Conservation (phyloP, 2,888 invertebrate species). For the Rotaria macrura region DNA sequence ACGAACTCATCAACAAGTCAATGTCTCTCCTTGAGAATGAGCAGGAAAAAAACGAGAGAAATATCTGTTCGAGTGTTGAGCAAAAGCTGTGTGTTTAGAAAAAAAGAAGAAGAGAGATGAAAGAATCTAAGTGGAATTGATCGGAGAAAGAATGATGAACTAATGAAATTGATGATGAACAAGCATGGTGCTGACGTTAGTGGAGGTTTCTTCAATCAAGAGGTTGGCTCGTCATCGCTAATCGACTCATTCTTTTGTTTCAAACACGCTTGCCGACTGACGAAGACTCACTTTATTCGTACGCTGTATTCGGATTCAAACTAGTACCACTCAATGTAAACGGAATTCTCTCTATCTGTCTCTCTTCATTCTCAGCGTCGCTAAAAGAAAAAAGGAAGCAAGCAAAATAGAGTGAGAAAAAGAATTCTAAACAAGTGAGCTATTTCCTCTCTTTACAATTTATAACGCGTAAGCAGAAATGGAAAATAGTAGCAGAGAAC, state of each 20-base stretch:
- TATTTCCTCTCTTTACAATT: constrained; percentile 7
- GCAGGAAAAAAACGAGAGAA: not conserved
- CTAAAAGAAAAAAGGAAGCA: not conserved
- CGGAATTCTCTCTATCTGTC: not conserved
- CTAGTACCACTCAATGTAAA: not conserved
- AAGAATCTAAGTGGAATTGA: constrained; percentile 6
- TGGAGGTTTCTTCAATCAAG: not conserved
- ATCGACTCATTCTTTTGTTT: constrained; percentile 15
- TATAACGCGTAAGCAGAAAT: not conserved
- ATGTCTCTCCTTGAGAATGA: not conserved
- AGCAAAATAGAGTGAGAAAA: not conserved
- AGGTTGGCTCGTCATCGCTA: not conserved
- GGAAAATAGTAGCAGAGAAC: not conserved
- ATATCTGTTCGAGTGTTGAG: not conserved
- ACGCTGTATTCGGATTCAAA: not conserved
- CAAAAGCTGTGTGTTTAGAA: not conserved
- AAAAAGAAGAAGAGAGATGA: not conserved
- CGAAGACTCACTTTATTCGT: not conserved
- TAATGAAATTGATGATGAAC: constrained; percentile 1
- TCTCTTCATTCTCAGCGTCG: not conserved
- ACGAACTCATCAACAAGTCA: not conserved
- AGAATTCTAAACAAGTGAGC: constrained; percentile 8
- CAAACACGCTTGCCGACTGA: not conserved
- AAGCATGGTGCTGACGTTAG: not conserved
- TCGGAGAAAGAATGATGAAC: not conserved